Evolutionary conservation across 1,140 invertebrate species (phyloP), one percentile per base, ranked within the genome.

Genomic region (Melitaea cinxia): DNA sequence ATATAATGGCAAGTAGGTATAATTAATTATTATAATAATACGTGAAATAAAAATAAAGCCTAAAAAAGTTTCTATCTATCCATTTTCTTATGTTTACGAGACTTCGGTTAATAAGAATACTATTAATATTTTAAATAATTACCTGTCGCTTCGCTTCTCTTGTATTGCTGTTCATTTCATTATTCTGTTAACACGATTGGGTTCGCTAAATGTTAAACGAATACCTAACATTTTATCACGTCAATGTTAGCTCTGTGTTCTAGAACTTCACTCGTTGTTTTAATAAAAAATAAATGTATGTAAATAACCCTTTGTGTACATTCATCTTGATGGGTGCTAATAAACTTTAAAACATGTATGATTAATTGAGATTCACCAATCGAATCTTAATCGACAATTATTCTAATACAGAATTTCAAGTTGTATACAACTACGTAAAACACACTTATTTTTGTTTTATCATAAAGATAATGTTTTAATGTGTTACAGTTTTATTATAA

Each of bases 121-220:
- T 5, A 10, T 21, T 23, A 47, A 42, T 19, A 23, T n/a, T 47
- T 17, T 47, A 17, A 21, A 23, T 47, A 47, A 21, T 47, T 42
- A 17, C 21, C 42, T 45, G 19, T 55, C 23, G 56, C 56, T 59
- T 59, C 49, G 39, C 56, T 49, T 59, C 24, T 30, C 56, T 59
- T 49, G 56, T 49, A 21, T 30, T 33, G 56, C 42, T 59, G 47
- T 1, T 24, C 42, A 59, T 59, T 59, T 28, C 56, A 58, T 59
- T 17, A 1, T 58, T n/a, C 4, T 33, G 42, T 45, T 59, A 59
- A 59, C 23, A 26, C 42, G 17, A 35, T 24, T 56, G 54, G 54
- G 54, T 24, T 15, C 23, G n/a, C 12, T 24, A 24, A 24, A 26
- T 56, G 33, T 26, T 14, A 23, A n/a, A 53, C 0, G n/a, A 10